Percentiles rank a stretch among this genome's conserved stretches.
These are phyloP conservation scores for Nephrotoma appendiculata DNA, from an alignment of 2,888 invertebrate species.

Conservation along the genomic window DNA sequence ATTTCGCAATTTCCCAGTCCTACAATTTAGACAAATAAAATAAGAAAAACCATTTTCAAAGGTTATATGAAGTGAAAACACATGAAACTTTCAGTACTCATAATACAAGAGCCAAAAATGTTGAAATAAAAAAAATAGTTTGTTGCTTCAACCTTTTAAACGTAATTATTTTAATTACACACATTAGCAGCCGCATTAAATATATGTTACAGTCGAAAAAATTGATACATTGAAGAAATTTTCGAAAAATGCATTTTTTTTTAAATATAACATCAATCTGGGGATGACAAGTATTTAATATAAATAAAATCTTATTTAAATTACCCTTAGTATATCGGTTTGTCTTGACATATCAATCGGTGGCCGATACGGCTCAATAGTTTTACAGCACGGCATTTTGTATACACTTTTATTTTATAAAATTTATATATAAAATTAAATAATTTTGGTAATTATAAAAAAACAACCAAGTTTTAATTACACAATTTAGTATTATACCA, in stretches of 20 bases:
- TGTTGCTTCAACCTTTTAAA: neutral
- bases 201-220: neutral
- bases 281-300: neutral
- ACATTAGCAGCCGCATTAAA: neutral
- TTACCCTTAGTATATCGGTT: constrained; percentile 67
- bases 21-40: neutral
- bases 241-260: neutral
- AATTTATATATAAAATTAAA: neutral
- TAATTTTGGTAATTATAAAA: neutral
- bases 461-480: neutral
- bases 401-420: neutral
- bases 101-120: neutral
- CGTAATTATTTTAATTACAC: neutral
- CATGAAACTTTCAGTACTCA: neutral
- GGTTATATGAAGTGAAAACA: neutral
- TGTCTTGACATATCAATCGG: constrained; percentile 63
- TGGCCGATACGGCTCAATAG: constrained; percentile 55
- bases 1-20: neutral
- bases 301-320: neutral
- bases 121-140: neutral
- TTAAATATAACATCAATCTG: neutral
- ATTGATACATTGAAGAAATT: neutral
- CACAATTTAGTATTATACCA: neutral
- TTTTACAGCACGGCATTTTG: constrained; percentile 51
- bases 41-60: neutral